Percentiles rank a stretch among this genome's conserved stretches.
Conservation (phyloP, 2,888 invertebrate genomes). For the Stenolophus ochropezus region DNA sequence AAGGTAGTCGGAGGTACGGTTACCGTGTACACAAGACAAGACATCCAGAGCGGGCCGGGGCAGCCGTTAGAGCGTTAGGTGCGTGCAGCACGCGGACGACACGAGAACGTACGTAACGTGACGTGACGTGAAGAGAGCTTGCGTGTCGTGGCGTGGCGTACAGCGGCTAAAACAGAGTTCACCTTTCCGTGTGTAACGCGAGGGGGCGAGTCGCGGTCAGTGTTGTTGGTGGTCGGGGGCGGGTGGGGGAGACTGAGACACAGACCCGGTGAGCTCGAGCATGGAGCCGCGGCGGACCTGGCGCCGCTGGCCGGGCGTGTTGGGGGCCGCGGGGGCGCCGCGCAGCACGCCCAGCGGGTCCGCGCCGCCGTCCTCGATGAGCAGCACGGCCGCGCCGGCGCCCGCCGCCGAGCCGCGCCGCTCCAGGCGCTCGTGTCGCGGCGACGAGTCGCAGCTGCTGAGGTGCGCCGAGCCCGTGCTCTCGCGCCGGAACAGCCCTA, state of each 20-base stretch:
- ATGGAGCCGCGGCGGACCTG: constrained; percentile 86
- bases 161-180: constrained; percentile 44
- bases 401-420: constrained; percentile 68
- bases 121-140: neutral
- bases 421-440: constrained; percentile 69
- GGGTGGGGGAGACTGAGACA: constrained; percentile 66
- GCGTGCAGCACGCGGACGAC: constrained; percentile 45
- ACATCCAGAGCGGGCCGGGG: constrained; percentile 13
- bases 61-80: constrained; percentile 10
- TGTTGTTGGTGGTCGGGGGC: constrained; percentile 25
- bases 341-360: constrained; percentile 70
- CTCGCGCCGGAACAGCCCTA: constrained; percentile 91
- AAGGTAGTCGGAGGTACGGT: constrained; percentile 6
- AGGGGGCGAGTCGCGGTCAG: neutral
- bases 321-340: constrained; percentile 69
- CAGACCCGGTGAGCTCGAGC: constrained; percentile 87
- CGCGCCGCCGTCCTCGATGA: constrained; percentile 75
- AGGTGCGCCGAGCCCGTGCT: constrained; percentile 83
- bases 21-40: constrained; percentile 22
- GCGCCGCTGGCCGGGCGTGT: constrained; percentile 78
- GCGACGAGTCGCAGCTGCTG: constrained; percentile 71
- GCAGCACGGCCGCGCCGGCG: constrained; percentile 72
- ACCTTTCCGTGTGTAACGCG: constrained; percentile 10
- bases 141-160: constrained; percentile 23
- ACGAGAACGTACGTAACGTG: constrained; percentile 28